Evolutionary conservation across 1,140 invertebrate species (phyloP), one percentile per base, ranked within the genome.

Genomic region (Drosophila kanapiae): DNA sequence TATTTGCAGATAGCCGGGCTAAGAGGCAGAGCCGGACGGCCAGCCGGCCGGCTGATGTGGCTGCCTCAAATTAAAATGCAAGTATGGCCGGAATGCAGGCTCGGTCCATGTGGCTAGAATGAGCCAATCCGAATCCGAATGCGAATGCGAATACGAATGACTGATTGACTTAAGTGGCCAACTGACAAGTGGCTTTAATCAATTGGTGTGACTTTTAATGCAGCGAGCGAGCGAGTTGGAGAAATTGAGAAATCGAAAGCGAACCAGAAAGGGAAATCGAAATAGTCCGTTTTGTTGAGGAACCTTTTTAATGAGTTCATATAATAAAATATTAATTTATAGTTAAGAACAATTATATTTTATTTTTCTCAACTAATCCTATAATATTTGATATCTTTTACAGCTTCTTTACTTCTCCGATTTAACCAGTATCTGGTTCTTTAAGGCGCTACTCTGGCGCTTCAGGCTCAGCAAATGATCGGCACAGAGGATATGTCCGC

Each of bases 401-500:
- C 38, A 79, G 76, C 16, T 65, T 11, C 11, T 35, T 23, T 45
- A 49, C 13, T n/a, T 29, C 7, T 16, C 11, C 11, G 1, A 42
- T 18, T 42, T 38, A 59, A 40, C 57, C 18, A 57, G 33, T 33
- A 49, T 14, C 49, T 65, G 60, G 40, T 59, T 56, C 8, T 10
- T 45, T 18, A 62, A 65, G 67, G 70, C 70, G 71, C 47, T 71
- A 60, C 58, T 80, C 78, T 90, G 85, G 80, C 78, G 82, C 87
- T 78, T 61, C 67, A 77, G 51, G 67, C 65, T 65, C 78, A 90
- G 75, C 85, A 84, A 88, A 93, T 93, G 92, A 93, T 93, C 71
- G 92, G 92, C 84, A 92, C 92, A 38, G 92, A 93, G 80, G 92
- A 93, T 79, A 91, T 92, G 80, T 91, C 88, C 79, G 76, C 91